phyloP scores from a whole-genome alignment of 2,797 vertebrate species.

The Gadopsis marmoratus region DNA sequence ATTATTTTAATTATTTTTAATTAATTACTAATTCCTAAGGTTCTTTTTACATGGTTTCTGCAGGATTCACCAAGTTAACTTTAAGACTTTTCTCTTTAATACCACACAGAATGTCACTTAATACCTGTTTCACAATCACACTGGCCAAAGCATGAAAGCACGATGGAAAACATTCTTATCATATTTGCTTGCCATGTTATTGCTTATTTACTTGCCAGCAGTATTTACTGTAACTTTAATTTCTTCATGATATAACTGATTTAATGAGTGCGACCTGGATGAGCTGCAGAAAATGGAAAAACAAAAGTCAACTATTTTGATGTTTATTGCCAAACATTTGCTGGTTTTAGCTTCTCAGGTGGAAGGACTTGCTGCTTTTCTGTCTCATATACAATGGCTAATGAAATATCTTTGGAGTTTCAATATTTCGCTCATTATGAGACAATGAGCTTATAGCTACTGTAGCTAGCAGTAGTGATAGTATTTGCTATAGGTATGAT shows the following conservation, averaged over 20 bases:
- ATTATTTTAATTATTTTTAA: neutral
- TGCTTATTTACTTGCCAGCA: neutral
- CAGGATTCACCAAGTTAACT: neutral
- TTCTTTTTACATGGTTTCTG: neutral
- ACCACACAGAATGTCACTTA: neutral
- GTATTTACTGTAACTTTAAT: neutral
- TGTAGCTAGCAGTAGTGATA: neutral
- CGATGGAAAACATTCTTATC: neutral
- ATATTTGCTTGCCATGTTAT: too few species aligned
- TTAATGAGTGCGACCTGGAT: neutral
- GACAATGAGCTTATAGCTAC: neutral
- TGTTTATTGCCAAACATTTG: neutral
- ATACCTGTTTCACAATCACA: neutral
- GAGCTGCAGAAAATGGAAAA: neutral
- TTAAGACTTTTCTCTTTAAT: slow-evolving; percentile 14
- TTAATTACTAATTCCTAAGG: neutral
- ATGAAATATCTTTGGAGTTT: neutral
- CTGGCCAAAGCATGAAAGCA: neutral
- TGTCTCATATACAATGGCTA: neutral
- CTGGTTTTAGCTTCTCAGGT: neutral
- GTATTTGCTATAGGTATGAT: neutral
- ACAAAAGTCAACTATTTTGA: neutral
- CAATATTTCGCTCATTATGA: neutral
- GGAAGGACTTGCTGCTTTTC: neutral
- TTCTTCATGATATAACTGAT: neutral